These are phyloP conservation scores for Protobothrops mucrosquamatus DNA, from an alignment of 2,113 vertebrate genomes.

Conservation along the genomic window DNA sequence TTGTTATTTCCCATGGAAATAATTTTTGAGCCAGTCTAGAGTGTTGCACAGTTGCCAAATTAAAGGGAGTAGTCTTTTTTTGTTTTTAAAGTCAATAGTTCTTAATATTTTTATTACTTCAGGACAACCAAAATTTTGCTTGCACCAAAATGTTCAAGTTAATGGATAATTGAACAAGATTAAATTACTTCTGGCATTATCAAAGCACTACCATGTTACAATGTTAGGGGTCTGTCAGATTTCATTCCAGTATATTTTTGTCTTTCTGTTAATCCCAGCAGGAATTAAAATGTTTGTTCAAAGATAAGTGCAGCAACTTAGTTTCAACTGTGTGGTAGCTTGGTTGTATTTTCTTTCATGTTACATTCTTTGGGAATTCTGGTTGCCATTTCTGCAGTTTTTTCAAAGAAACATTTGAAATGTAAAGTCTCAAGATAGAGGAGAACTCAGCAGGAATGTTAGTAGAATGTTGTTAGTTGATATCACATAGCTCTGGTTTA, in stretches of 20 bases:
- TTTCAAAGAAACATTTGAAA: neutral
- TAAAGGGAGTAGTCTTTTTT: constrained; percentile 55
- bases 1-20: constrained; percentile 52
- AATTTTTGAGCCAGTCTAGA: constrained; percentile 56
- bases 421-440: neutral
- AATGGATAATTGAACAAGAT: constrained; percentile 46
- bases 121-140: constrained; percentile 49
- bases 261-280: constrained; percentile 21
- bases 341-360: constrained; percentile 13
- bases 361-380: constrained; percentile 5
- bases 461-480: neutral
- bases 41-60: constrained; percentile 51
- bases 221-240: constrained; percentile 34
- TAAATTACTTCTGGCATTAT: constrained; percentile 56
- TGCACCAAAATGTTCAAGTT: constrained; percentile 33
- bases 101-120: constrained; percentile 51
- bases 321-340: neutral
- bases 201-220: constrained; percentile 41
- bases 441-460: neutral
- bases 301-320: constrained; percentile 14
- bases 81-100: constrained; percentile 60
- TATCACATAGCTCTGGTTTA: neutral
- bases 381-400: neutral
- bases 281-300: constrained; percentile 22
- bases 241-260: constrained; percentile 38